These are phyloP conservation scores for Neotoma lepida DNA, from an alignment of 2,113 vertebrate species.

Conservation along the genomic window DNA sequence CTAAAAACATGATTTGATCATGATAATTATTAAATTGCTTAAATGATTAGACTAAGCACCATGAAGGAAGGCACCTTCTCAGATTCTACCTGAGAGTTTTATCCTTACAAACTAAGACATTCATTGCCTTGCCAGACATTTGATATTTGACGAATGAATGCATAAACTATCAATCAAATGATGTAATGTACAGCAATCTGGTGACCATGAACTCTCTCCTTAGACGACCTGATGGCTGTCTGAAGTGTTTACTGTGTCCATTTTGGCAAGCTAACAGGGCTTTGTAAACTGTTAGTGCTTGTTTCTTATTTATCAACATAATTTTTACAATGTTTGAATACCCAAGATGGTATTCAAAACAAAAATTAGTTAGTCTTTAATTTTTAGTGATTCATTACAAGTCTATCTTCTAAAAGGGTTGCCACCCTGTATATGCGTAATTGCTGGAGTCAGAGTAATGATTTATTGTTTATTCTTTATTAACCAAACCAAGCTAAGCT, in stretches of 20 bases:
- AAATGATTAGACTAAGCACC: neutral
- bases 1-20: neutral
- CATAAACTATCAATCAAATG: neutral
- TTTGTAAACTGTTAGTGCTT: slow-evolving; percentile 12
- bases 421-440: neutral
- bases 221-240: neutral
- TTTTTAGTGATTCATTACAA: neutral
- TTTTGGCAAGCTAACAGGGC: neutral
- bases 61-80: neutral
- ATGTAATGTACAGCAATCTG: neutral
- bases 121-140: neutral
- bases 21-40: neutral
- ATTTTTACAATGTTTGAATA: neutral
- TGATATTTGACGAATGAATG: neutral
- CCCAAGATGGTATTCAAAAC: neutral
- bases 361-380: neutral
- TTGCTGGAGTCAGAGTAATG: neutral
- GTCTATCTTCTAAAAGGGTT: neutral
- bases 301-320: neutral
- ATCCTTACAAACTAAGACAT: neutral
- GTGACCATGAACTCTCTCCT: neutral
- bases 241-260: neutral
- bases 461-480: slow-evolving; percentile 19
- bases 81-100: slow-evolving; percentile 7
- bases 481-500: neutral